Evolutionary conservation across 2,113 vertebrate species (phyloP).

Genomic region (Ammodytes dubius): DNA sequence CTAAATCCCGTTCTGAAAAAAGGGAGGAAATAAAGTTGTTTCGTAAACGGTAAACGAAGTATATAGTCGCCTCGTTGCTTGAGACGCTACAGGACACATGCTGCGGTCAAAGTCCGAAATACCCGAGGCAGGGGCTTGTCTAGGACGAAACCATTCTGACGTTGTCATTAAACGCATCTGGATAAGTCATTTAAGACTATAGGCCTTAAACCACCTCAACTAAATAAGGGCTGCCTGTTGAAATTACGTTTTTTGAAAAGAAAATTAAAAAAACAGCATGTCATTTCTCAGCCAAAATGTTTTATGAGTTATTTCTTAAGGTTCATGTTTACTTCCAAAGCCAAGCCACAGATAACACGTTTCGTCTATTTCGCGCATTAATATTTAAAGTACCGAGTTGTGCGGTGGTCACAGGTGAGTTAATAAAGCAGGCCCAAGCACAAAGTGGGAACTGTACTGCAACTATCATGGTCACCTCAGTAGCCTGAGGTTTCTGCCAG

Average conservation of each 20-base stretch:
- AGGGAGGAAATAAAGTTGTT: slow-evolving; percentile 24
- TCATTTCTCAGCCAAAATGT: neutral
- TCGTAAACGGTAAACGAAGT: neutral
- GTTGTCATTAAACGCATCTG: neutral
- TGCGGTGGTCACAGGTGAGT: neutral
- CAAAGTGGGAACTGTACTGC: neutral
- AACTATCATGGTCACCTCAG: neutral
- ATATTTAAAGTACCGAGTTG: neutral
- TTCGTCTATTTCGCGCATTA: neutral
- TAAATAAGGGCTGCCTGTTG: too few relatives aligned
- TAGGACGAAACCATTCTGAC: neutral
- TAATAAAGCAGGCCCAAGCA: neutral
- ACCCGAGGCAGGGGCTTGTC: neutral
- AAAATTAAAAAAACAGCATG: too few relatives aligned
- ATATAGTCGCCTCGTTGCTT: accelerated
- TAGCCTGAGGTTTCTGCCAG: neutral
- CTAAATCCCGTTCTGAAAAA: neutral
- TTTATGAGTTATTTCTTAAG: neutral
- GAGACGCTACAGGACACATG: neutral
- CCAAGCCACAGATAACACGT: neutral
- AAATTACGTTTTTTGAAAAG: neutral
- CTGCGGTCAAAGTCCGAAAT: slow-evolving; percentile 45
- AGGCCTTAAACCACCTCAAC: neutral
- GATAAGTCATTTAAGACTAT: neutral
- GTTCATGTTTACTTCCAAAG: neutral